phyloP scores from a whole-genome alignment of 2,888 invertebrate species.

The Ormia ochracea region DNA sequence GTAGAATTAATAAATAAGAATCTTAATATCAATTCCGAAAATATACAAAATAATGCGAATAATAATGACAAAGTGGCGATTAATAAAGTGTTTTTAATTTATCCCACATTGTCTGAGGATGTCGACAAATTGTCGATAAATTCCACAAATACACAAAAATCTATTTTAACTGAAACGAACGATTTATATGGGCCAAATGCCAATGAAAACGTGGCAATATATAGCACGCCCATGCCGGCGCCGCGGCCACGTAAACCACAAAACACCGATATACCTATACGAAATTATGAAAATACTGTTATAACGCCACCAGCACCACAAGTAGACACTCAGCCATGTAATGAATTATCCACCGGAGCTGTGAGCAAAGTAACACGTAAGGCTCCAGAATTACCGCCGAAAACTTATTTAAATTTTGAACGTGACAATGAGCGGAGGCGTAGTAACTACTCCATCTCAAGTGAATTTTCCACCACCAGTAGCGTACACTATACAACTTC shows the following conservation, averaged over 20 bases:
- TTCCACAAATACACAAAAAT: conserved; percentile 56
- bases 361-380: conserved; percentile 66
- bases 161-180: conserved; percentile 68
- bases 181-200: conserved; percentile 72
- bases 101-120: conserved; percentile 57
- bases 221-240: conserved; percentile 72
- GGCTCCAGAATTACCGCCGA: conserved; percentile 69
- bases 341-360: conserved; percentile 59
- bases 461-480: conserved; percentile 70
- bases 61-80: conserved; percentile 70
- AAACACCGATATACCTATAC: conserved; percentile 64
- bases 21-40: conserved; percentile 71
- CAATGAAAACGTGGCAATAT: conserved; percentile 70
- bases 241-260: conserved; percentile 71
- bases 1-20: conserved; percentile 71
- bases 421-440: conserved; percentile 54
- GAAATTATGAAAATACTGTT: conserved; percentile 62
- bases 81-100: conserved; percentile 67
- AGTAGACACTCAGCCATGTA: neutral
- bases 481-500: conserved; percentile 48
- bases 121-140: conserved; percentile 38
- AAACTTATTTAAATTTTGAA: conserved; percentile 65
- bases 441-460: conserved; percentile 68
- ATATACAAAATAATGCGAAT: conserved; percentile 69
- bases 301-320: neutral